A percentile compares a stretch with the other conserved stretches of the same genome.
Evolutionary conservation across 2,888 invertebrate species (phyloP).

Genomic region (Nymphalis c-album): DNA sequence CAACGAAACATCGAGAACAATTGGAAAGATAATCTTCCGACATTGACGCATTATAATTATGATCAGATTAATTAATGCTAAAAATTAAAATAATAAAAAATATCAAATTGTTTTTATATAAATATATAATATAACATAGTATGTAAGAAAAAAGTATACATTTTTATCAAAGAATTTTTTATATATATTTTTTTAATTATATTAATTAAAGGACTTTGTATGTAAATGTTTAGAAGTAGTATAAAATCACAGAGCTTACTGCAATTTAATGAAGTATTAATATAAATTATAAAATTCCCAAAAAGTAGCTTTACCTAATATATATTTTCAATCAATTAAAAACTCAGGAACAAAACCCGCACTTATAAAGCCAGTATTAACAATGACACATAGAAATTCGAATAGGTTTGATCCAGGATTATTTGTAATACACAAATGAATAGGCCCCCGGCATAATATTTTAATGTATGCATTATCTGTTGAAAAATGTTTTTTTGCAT

Average conservation of each 20-base stretch:
- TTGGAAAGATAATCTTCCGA: constrained; percentile 28
- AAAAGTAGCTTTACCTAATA: background rate
- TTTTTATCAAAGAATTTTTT: too few relatives aligned
- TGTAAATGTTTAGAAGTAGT: too few relatives aligned
- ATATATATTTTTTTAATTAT: too few relatives aligned
- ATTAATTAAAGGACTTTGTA: too few relatives aligned
- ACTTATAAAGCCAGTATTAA: constrained; percentile 40
- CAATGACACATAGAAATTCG: constrained; percentile 48
- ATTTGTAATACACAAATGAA: constrained; percentile 39
- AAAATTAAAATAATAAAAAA: too few relatives aligned
- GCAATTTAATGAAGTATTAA: too few relatives aligned
- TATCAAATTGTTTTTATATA: background rate
- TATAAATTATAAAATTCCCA: too few relatives aligned
- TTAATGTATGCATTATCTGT: constrained; percentile 25
- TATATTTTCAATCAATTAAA: background rate
- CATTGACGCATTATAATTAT: constrained; percentile 16
- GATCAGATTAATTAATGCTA: constrained; percentile 2
- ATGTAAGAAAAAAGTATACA: constrained; percentile 2
- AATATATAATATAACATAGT: constrained; percentile 3
- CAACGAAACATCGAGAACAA: constrained; percentile 18
- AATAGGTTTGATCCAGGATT: constrained; percentile 43
- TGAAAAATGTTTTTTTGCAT: background rate
- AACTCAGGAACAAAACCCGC: constrained; percentile 14
- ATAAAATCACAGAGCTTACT: too few relatives aligned
- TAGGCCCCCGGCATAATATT: constrained; percentile 33